These are phyloP conservation scores for Salticus scenicus DNA, from an alignment of 2,888 invertebrate species.

Conservation along the genomic window DNA sequence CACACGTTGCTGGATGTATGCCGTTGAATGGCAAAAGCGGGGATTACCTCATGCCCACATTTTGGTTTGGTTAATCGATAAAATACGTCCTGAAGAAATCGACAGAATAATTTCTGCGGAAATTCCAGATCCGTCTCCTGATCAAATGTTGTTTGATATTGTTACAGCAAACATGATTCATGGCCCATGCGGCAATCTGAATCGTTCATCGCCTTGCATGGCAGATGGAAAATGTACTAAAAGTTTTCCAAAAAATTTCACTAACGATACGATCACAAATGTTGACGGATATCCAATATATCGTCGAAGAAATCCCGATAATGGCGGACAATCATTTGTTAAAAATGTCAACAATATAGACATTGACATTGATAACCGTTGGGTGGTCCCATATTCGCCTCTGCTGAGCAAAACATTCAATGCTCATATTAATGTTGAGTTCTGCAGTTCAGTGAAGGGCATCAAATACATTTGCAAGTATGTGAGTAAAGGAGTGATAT, in stretches of 20 bases:
- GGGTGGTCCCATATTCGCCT: too few species aligned
- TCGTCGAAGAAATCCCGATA: too few species aligned
- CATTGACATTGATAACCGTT: too few species aligned
- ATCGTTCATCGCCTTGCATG: slow-evolving; percentile 9
- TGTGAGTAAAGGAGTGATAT: too few species aligned
- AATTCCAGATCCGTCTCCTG: slow-evolving; percentile 67
- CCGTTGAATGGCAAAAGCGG: slow-evolving; percentile 14
- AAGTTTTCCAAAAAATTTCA: neutral
- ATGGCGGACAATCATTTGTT: too few species aligned
- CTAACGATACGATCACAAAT: too few species aligned
- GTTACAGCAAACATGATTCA: slow-evolving; percentile 26
- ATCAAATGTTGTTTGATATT: slow-evolving; percentile 25
- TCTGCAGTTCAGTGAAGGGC: too few species aligned
- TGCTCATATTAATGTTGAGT: too few species aligned
- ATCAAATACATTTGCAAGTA: too few species aligned
- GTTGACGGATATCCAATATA: too few species aligned
- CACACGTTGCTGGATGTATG: slow-evolving; percentile 16
- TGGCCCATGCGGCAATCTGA: slow-evolving; percentile 21
- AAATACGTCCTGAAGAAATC: slow-evolving; percentile 70
- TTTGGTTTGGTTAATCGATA: slow-evolving; percentile 45
- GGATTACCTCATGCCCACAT: slow-evolving; percentile 59
- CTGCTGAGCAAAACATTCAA: too few species aligned
- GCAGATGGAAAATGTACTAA: slow-evolving; percentile 13
- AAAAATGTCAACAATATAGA: too few species aligned
- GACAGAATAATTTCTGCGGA: slow-evolving; percentile 70